Evolutionary conservation across 2,888 invertebrate genomes (phyloP).

Genomic region (Eupithecia dodoneata): DNA sequence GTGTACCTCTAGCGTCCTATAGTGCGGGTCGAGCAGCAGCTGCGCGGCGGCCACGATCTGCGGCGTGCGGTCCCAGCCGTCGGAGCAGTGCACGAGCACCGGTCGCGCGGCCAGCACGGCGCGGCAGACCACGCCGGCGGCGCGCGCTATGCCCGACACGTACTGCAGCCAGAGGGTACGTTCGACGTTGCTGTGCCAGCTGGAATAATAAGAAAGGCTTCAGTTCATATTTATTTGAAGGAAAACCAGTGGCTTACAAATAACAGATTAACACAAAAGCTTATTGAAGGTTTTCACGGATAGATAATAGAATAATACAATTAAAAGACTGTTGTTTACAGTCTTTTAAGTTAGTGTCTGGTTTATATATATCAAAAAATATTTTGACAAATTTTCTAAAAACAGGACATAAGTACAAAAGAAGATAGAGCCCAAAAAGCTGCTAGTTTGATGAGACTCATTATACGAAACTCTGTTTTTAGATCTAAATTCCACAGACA

Average conservation of each 20-base stretch:
- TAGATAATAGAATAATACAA: too few relatives aligned
- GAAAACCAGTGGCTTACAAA: too few relatives aligned
- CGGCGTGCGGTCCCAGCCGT: conserved; percentile 99
- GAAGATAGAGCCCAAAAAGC: not conserved
- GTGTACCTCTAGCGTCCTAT: conserved; percentile 93
- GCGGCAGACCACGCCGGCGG: conserved; percentile 91
- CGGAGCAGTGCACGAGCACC: conserved; percentile 98
- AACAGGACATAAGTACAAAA: too few relatives aligned
- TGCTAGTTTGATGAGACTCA: not conserved
- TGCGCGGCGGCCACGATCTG: conserved; percentile 97
- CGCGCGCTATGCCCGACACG: conserved; percentile 92
- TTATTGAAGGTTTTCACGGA: too few relatives aligned
- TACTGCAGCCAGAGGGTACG: conserved; percentile 96
- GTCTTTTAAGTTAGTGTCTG: too few relatives aligned
- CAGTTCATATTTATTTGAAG: too few relatives aligned
- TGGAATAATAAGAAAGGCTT: conserved; percentile 63
- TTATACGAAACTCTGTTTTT: not conserved
- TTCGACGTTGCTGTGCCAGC: conserved; percentile 95
- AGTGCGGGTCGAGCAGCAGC: conserved; percentile 96
- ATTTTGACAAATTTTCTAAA: too few relatives aligned
- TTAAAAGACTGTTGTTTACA: too few relatives aligned
- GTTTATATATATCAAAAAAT: too few relatives aligned
- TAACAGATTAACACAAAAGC: too few relatives aligned
- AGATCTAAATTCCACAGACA: too few relatives aligned
- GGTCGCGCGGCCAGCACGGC: conserved; percentile 94